Base-by-base conservation (phyloP, 2,888 invertebrate genomes). In the Trimorus sp. region DNA sequence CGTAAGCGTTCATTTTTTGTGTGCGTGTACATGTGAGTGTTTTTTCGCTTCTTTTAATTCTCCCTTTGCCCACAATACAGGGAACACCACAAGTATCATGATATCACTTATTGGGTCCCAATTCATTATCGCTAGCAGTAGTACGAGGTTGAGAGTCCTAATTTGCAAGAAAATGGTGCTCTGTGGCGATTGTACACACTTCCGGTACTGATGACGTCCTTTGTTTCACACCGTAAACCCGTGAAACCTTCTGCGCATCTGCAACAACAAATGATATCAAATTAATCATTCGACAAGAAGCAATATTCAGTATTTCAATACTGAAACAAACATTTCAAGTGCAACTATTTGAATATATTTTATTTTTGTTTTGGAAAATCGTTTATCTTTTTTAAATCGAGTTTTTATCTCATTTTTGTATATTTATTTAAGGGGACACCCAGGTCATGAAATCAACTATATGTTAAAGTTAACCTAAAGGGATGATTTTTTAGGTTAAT, bases 211-310 rank as follows among this genome's bases (percentile, higher is more conserved):
- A 94, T 94, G 91, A 95, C 94, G 92, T 95, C 95, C 94, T 96
- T 96, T 92, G 94, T 94, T 93, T 96, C 96, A 93, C 96, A 96
- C 90, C 95, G 94, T 91, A 94, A 94, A 89, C 96, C 96, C 91
- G 94, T 94, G 94, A 94, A 96, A 90, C 96, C 96, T 92, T 96
- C 95, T 87, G 95, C 95, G 93, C 96, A 96, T 93, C 96, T 96
- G 93, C 12, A 94, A 93, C 87, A 89, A 40, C 62, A 26, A 26
- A 26, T 26, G 4, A 4, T 1, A 26, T 26, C 26, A 26, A 1
- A 26, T 26, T 26, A 26, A 26, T 26, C 1, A 26, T 26, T 26
- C 26, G 26, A 4, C 26, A 26, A 26, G 26, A 26, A 1, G 26
- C 26, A 26, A 26, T 26, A n/a, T n/a, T n/a, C n/a, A n/a, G n/a